Evolutionary conservation across 2,797 vertebrate genomes (phyloP).

Genomic region (Cossypha dichroa): DNA sequence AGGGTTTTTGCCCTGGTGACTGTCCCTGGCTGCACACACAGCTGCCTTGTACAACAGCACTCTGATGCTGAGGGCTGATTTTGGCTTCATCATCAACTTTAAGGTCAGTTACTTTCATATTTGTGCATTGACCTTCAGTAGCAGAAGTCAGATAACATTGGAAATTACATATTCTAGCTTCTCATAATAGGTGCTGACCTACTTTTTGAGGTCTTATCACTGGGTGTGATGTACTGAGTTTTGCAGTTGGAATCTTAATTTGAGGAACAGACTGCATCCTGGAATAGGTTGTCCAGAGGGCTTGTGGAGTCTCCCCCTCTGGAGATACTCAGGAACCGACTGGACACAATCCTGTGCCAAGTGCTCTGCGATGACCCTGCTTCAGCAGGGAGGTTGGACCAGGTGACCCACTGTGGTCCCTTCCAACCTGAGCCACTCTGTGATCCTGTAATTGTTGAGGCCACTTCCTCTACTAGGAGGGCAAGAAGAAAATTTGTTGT

Average conservation of each 20-base stretch:
- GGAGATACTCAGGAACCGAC: background rate
- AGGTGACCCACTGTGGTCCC: background rate
- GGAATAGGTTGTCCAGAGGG: background rate
- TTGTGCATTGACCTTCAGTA: accelerated
- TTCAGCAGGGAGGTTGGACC: background rate
- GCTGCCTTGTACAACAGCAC: accelerated
- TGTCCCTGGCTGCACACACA: background rate
- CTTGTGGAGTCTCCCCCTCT: background rate
- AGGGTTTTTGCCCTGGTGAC: accelerated
- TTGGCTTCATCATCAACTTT: background rate
- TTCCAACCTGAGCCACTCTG: background rate
- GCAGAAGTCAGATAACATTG: background rate
- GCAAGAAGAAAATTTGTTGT: background rate
- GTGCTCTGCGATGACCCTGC: background rate
- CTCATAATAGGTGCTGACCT: background rate
- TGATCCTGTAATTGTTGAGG: background rate
- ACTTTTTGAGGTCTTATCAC: background rate
- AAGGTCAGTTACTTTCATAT: background rate
- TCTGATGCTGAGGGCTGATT: background rate
- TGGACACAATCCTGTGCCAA: background rate
- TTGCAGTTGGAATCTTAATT: background rate
- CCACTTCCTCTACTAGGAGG: accelerated
- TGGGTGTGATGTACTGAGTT: background rate
- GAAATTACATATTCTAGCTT: background rate
- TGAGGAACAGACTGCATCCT: background rate